These are phyloP conservation scores for Saxidomus purpurata DNA, from an alignment of 1,140 invertebrate species.

Conservation along the genomic window DNA sequence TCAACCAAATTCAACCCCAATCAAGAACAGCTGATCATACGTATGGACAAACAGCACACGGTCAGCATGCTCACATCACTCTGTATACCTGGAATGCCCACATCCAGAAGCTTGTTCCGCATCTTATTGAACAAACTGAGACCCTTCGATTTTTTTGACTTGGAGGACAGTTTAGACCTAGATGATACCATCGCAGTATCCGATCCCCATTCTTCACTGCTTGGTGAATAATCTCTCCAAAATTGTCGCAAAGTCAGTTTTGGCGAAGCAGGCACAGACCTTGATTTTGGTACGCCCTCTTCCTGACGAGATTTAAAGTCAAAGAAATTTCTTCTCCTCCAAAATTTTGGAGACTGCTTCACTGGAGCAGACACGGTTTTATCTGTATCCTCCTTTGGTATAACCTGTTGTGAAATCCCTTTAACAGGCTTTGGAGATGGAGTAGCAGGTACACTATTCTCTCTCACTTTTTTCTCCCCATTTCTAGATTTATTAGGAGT, in stretches of 20 bases:
- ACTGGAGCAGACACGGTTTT: not conserved
- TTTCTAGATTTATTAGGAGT: not conserved
- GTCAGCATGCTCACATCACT: slow-evolving; percentile 32
- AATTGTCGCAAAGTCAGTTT: slow-evolving; percentile 2
- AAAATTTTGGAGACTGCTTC: not conserved
- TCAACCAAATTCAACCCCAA: not conserved
- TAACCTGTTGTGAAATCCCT: not conserved
- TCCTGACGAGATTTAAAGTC: not conserved
- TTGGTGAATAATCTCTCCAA: slow-evolving; percentile 44
- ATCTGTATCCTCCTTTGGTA: not conserved
- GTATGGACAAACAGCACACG: not conserved
- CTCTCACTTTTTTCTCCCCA: too few relatives aligned
- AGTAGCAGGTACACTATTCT: not conserved
- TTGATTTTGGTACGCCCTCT: not conserved
- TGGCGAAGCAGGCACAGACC: slow-evolving; percentile 12
- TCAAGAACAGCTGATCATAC: not conserved
- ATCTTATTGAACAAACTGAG: slow-evolving; percentile 81
- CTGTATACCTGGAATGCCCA: slow-evolving; percentile 81
- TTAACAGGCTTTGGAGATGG: not conserved
- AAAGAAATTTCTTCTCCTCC: not conserved
- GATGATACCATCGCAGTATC: not conserved
- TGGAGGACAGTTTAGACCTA: not conserved
- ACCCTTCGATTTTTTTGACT: slow-evolving; percentile 73
- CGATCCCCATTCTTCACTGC: slow-evolving; percentile 44
- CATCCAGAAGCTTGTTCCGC: slow-evolving; percentile 78